A percentile compares a stretch with the other conserved stretches of the same genome.
These are phyloP conservation scores for Eulemur rufifrons DNA, from an alignment of 2,113 vertebrate species.

Conservation along the genomic window DNA sequence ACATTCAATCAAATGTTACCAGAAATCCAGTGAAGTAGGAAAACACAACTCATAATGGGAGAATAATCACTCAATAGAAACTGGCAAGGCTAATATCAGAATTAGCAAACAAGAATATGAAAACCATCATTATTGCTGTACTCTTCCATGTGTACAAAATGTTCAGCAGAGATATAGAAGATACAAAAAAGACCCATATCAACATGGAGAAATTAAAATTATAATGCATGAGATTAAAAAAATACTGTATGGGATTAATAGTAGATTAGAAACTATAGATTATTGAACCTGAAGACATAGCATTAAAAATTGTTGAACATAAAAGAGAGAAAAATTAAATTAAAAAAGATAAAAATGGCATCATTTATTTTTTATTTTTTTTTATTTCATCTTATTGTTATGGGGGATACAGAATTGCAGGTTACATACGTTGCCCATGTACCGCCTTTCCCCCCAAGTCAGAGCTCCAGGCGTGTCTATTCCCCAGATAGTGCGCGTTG, in stretches of 20 bases:
- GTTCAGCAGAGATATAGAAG: background rate
- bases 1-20: background rate
- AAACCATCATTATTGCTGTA: background rate
- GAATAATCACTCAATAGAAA: background rate
- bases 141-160: background rate
- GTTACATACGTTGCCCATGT: too few relatives aligned
- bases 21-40: background rate
- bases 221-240: background rate
- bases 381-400: too few relatives aligned
- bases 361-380: too few relatives aligned
- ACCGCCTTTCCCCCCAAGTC: too few relatives aligned
- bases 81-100: background rate
- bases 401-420: too few relatives aligned
- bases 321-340: background rate
- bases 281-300: background rate
- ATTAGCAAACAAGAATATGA: background rate
- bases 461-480: too few relatives aligned
- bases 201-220: background rate
- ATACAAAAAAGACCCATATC: background rate
- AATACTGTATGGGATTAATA: background rate
- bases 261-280: background rate
- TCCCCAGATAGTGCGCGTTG: too few relatives aligned
- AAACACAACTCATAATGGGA: too few relatives aligned
- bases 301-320: background rate
- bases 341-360: background rate